Percentiles rank a stretch among this genome's conserved stretches.
These are phyloP conservation scores for Clinocottus analis DNA, from an alignment of 2,113 vertebrate species.

Conservation along the genomic window DNA sequence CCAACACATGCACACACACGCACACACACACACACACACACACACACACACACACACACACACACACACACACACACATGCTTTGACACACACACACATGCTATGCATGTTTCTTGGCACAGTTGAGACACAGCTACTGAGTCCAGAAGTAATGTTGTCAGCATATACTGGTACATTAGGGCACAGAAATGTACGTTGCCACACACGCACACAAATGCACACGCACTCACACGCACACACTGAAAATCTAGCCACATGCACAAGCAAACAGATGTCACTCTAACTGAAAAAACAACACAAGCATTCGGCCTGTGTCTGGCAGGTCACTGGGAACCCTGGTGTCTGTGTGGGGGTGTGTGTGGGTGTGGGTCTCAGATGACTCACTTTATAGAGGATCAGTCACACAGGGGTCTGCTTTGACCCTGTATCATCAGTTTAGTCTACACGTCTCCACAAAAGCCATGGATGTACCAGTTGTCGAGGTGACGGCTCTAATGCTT, in stretches of 20 bases:
- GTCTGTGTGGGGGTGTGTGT: slow-evolving; percentile 14
- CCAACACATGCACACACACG: slow-evolving; percentile 1
- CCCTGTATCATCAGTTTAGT: slow-evolving; percentile 71
- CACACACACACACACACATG: slow-evolving; percentile 21
- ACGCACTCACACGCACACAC: slow-evolving; percentile 16
- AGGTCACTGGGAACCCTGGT: slow-evolving; percentile 50
- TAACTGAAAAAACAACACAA: slow-evolving; percentile 51
- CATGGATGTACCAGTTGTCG: slow-evolving; percentile 56
- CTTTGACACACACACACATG: too few relatives aligned
- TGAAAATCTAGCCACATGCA: slow-evolving; percentile 32
- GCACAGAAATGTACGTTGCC: too few relatives aligned
- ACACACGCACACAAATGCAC: too few relatives aligned
- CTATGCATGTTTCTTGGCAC: too few relatives aligned
- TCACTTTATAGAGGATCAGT: slow-evolving; percentile 39
- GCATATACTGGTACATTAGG: too few relatives aligned
- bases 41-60: slow-evolving; percentile 22
- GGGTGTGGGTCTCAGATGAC: slow-evolving; percentile 22
- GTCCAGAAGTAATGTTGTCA: too few relatives aligned
- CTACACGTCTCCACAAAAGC: slow-evolving; percentile 68
- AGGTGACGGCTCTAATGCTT: slow-evolving; percentile 18
- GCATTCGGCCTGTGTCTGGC: slow-evolving; percentile 22
- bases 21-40: slow-evolving; percentile 15
- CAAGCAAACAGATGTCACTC: slow-evolving; percentile 60
- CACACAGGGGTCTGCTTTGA: slow-evolving; percentile 51
- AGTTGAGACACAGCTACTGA: too few relatives aligned